Evolutionary conservation across 1,140 invertebrate genomes (phyloP).

Genomic region (Penaeus chinensis): DNA sequence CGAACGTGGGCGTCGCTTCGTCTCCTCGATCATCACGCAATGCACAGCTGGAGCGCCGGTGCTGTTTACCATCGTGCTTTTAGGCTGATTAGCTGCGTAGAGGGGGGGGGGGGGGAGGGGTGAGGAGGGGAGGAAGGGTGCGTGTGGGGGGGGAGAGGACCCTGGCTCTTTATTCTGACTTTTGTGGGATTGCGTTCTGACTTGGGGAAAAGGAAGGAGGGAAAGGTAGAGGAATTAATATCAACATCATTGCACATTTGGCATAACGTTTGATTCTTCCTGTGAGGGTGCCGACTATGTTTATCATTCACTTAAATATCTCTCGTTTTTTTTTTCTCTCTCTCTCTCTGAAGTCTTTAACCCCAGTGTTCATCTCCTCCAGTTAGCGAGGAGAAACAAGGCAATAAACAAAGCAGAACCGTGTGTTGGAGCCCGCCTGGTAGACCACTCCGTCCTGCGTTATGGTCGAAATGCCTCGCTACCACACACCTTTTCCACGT

Average conservation of each 20-base stretch:
- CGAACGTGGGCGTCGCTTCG: no score
- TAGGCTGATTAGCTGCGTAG: not conserved
- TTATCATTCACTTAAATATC: no score
- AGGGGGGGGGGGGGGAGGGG: not conserved
- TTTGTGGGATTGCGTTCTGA: no score
- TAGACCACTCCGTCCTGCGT: not conserved
- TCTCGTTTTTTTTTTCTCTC: not conserved
- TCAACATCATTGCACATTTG: no score
- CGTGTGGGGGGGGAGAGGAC: not conserved
- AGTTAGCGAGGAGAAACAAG: slow-evolving; percentile 35
- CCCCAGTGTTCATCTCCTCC: not conserved
- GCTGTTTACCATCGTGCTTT: no score
- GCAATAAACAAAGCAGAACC: slow-evolving; percentile 49
- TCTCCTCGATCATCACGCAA: no score
- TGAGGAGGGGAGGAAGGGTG: not conserved
- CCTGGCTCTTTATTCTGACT: no score
- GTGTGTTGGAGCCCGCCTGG: slow-evolving; percentile 43
- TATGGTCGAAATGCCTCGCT: slow-evolving; percentile 11
- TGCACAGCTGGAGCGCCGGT: no score
- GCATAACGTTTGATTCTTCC: no score
- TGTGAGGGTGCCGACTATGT: no score
- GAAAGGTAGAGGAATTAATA: no score
- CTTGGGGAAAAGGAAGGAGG: no score
- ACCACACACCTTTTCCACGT: not conserved
- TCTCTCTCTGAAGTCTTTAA: not conserved